Conservation (phyloP, 2,113 vertebrate genomes). For the Salvator merianae region DNA sequence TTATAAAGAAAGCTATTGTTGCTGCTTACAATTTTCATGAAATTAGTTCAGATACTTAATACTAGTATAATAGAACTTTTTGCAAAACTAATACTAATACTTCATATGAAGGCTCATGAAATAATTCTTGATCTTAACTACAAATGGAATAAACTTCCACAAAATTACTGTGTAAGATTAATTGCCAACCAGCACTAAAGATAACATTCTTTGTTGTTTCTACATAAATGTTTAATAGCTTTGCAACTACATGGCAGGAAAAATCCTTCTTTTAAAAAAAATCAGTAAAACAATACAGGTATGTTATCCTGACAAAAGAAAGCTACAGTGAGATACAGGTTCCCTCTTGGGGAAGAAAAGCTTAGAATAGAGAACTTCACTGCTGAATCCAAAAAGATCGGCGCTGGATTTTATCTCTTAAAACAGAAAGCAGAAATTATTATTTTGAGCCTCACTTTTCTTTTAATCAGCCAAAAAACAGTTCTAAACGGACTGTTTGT, state of each 20-base stretch:
- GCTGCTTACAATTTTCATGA: background rate
- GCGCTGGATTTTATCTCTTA: background rate
- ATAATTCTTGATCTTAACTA: conserved; percentile 43
- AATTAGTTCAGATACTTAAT: background rate
- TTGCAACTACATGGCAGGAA: conserved; percentile 60
- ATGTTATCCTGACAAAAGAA: no score
- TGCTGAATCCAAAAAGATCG: background rate
- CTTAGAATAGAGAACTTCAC: background rate
- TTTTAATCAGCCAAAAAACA: background rate
- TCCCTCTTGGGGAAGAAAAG: no score
- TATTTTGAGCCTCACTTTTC: background rate
- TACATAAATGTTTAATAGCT: conserved; percentile 72
- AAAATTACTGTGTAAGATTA: conserved; percentile 60
- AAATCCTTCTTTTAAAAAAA: conserved; percentile 70
- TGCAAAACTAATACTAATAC: no score
- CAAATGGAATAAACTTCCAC: conserved; percentile 19
- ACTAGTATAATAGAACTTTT: background rate
- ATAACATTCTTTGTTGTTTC: conserved; percentile 64
- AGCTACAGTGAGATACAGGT: no score
- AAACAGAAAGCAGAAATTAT: background rate
- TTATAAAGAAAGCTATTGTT: conserved; percentile 4
- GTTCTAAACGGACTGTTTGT: background rate
- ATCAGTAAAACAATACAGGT: no score
- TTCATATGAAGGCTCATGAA: background rate
- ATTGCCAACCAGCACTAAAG: conserved; percentile 69